Percentiles rank a stretch among this genome's conserved stretches.
Conservation (phyloP, 2,113 vertebrate species). For the Nicator chloris region DNA sequence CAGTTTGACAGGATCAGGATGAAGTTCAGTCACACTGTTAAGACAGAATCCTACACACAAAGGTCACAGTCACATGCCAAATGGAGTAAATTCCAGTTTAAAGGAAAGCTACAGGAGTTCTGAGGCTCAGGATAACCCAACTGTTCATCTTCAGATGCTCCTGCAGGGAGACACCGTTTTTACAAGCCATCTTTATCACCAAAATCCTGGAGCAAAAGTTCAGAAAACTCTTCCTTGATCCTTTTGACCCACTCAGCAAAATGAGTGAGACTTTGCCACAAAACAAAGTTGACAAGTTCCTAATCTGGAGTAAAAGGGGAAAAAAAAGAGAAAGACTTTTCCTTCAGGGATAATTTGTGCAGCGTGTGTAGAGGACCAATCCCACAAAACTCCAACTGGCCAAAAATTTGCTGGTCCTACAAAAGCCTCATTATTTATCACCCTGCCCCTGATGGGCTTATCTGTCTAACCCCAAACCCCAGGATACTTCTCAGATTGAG, state of each 20-base stretch:
- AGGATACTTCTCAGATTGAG: not conserved
- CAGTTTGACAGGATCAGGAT: not conserved
- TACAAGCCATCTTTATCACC: not conserved
- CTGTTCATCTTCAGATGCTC: not conserved
- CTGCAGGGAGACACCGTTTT: not conserved
- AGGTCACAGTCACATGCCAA: not conserved
- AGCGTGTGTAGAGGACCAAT: not conserved
- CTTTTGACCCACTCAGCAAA: fast-evolving
- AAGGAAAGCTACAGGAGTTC: not conserved
- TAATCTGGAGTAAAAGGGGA: not conserved
- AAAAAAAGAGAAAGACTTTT: not conserved
- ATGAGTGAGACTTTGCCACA: not conserved
- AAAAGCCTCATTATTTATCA: not conserved
- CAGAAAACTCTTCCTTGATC: not conserved
- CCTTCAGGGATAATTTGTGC: not conserved
- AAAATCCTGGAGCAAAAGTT: not conserved
- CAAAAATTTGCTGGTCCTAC: not conserved
- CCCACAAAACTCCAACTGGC: not conserved
- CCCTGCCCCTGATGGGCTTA: not conserved
- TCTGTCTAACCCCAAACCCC: not conserved
- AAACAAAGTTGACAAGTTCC: not conserved
- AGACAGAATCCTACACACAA: not conserved
- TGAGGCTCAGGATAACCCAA: not conserved
- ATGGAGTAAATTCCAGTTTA: not conserved
- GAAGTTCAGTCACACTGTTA: not conserved